A percentile compares a stretch with the other conserved stretches of the same genome.
Conservation (phyloP, 2,113 vertebrate species). For the Coptodon rendalli region DNA sequence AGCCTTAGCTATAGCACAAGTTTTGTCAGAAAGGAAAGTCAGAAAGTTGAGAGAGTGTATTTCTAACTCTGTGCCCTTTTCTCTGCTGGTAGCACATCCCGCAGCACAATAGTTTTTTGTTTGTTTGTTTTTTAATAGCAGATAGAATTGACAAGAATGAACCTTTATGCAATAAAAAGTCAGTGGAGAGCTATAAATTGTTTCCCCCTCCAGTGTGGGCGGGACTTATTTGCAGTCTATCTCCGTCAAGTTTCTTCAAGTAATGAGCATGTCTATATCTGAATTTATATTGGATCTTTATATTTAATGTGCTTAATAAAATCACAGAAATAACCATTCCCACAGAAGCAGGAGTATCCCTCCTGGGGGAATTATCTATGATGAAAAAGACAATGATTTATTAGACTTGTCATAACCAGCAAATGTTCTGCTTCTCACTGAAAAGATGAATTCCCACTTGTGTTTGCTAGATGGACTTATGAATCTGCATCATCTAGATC, state of each 20-base stretch:
- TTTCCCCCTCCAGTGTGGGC: neutral
- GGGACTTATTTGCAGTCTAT: neutral
- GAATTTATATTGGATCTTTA: neutral
- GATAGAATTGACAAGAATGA: neutral
- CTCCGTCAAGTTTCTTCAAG: neutral
- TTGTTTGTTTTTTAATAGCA: neutral
- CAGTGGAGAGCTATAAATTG: neutral
- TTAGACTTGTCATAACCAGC: neutral
- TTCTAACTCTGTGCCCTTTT: neutral
- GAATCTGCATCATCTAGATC: neutral
- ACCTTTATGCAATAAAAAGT: neutral
- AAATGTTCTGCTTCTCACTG: neutral
- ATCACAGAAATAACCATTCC: neutral
- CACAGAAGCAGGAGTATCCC: neutral
- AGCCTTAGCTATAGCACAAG: neutral
- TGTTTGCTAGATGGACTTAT: neutral
- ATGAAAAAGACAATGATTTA: neutral
- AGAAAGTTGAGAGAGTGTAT: neutral
- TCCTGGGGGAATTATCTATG: neutral
- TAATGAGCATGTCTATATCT: neutral
- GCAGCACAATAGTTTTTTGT: neutral
- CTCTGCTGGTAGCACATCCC: neutral
- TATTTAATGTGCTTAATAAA: neutral
- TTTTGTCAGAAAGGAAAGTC: neutral
- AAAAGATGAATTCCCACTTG: neutral